Evolutionary conservation across 64 coral and sea anemone genomes (phyloP).

Genomic region (Pocillopora verrucosa): DNA sequence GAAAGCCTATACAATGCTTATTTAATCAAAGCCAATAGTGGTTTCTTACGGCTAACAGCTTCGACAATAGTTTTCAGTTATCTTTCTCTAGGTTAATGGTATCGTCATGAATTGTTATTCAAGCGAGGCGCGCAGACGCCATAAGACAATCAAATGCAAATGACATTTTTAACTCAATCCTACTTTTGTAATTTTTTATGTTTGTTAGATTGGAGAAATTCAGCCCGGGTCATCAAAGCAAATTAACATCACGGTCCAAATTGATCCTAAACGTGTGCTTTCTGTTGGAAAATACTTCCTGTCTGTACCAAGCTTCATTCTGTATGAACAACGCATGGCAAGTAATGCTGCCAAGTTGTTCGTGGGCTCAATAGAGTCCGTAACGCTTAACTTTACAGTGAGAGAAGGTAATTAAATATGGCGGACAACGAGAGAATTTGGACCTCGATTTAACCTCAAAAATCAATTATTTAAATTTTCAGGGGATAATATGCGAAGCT

Average conservation of each 20-base stretch:
- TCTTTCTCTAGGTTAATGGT: too few species aligned
- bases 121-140: too few species aligned
- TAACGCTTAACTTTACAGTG: constrained; percentile 35
- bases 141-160: too few species aligned
- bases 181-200: not conserved
- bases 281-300: constrained; percentile 22
- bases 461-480: too few species aligned
- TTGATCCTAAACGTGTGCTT: constrained; percentile 3
- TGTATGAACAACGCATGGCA: constrained; percentile 11
- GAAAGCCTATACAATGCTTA: too few species aligned
- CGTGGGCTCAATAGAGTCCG: constrained; percentile 3
- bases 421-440: not conserved
- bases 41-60: too few species aligned
- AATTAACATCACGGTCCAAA: constrained; percentile 31
- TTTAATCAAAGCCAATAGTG: not conserved
- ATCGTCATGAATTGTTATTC: too few species aligned
- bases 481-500: too few species aligned
- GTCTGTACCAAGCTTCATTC: not conserved
- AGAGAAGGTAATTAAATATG: not conserved
- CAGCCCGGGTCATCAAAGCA: not conserved
- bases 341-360: not conserved
- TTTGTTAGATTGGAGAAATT: constrained; percentile 14
- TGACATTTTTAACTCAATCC: too few species aligned
- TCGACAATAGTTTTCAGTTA: too few species aligned
- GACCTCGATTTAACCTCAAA: not conserved